Evolutionary conservation across 92 coral and sea anemone species (phyloP).

Genomic region (Phenganax marumi): DNA sequence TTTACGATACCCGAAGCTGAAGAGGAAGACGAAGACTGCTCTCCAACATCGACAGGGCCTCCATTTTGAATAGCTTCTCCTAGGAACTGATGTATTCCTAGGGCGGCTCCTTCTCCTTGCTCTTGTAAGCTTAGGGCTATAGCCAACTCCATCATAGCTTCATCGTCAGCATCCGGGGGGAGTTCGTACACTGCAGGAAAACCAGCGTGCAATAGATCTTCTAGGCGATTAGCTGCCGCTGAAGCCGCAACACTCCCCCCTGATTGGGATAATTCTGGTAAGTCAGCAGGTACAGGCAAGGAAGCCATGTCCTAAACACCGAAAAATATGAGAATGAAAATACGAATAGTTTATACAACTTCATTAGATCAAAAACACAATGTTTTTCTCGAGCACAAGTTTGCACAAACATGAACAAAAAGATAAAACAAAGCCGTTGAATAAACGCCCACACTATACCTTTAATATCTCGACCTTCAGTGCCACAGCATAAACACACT

Average conservation of each 20-base stretch:
- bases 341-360: neutral
- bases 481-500: too few species aligned
- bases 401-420: too few species aligned
- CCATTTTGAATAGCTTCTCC: slow-evolving; percentile 42
- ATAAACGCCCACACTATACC: too few species aligned
- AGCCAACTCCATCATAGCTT: slow-evolving; percentile 99
- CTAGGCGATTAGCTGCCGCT: slow-evolving; percentile 72
- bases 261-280: slow-evolving; percentile 45
- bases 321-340: neutral
- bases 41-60: slow-evolving; percentile 36
- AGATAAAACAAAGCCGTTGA: too few species aligned
- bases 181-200: slow-evolving; percentile 73
- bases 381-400: too few species aligned
- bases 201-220: slow-evolving; percentile 80
- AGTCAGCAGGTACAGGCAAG: slow-evolving; percentile 52
- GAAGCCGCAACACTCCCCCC: slow-evolving; percentile 58
- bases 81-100: slow-evolving; percentile 28
- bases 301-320: slow-evolving; percentile 6
- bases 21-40: slow-evolving; percentile 33
- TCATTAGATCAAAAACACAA: neutral
- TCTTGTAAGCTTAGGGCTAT: slow-evolving; percentile 98
- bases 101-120: slow-evolving; percentile 65
- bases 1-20: neutral
- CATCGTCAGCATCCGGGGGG: slow-evolving; percentile 98
- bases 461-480: too few species aligned